Evolutionary conservation across 2,797 vertebrate species (phyloP).

Genomic region (Oryzias dopingdopingensis): DNA sequence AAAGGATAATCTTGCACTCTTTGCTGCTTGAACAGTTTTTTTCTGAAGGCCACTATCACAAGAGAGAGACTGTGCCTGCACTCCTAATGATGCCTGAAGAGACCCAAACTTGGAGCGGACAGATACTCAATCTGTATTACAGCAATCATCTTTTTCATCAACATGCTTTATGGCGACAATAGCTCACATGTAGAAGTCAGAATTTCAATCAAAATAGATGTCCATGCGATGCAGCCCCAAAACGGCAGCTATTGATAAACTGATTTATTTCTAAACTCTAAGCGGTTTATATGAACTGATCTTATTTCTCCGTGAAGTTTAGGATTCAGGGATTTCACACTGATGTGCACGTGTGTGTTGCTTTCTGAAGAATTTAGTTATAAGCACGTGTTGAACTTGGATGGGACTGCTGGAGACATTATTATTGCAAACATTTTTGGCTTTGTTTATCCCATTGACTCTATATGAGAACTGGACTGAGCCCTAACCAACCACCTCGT

Average conservation of each 20-base stretch:
- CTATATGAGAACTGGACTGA: no score
- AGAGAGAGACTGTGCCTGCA: slow-evolving; percentile 34
- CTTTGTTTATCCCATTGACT: no score
- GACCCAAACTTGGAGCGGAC: slow-evolving; percentile 40
- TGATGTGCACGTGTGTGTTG: no score
- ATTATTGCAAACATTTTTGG: no score
- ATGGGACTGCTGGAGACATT: no score
- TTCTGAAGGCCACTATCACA: slow-evolving; percentile 27
- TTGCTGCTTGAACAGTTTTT: slow-evolving; percentile 17
- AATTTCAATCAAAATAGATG: background rate
- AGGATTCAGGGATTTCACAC: no score
- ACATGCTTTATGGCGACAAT: slow-evolving; percentile 3
- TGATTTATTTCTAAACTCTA: slow-evolving; percentile 1
- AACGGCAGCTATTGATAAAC: no score
- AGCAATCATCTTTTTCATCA: slow-evolving; percentile 20
- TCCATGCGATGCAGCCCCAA: background rate
- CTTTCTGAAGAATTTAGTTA: no score
- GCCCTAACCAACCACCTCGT: no score
- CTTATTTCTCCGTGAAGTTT: background rate
- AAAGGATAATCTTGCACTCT: slow-evolving; percentile 33
- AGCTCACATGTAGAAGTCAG: background rate
- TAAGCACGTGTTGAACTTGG: no score
- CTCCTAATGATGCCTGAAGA: slow-evolving; percentile 60
- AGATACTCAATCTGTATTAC: slow-evolving; percentile 37
- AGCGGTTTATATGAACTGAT: background rate